Conservation (phyloP, 2,888 invertebrate species). For the Heliconius sara region DNA sequence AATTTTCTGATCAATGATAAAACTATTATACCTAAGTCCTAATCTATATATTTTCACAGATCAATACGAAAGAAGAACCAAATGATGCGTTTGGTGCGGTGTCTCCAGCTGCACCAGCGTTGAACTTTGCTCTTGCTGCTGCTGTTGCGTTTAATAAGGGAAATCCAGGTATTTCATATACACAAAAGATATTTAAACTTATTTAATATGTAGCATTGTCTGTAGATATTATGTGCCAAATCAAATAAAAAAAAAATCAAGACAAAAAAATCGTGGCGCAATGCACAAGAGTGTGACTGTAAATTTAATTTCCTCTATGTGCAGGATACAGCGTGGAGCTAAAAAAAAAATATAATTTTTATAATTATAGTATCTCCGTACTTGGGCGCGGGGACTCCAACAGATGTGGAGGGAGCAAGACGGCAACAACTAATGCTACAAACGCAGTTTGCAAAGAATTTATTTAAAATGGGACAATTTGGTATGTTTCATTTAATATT, state of each 20-base stretch:
- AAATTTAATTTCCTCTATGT: background rate
- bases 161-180: conserved; percentile 61
- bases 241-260: too few species aligned
- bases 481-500: conserved; percentile 54
- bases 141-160: conserved; percentile 79
- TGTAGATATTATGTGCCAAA: too few species aligned
- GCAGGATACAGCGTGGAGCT: too few species aligned
- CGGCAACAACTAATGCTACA: conserved; percentile 78
- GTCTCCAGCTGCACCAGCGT: conserved; percentile 72
- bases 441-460: conserved; percentile 78
- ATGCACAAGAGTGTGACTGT: too few species aligned
- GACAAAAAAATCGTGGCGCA: too few species aligned
- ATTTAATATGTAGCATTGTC: too few species aligned
- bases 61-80: conserved; percentile 77
- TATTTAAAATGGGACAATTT: conserved; percentile 80
- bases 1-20: too few species aligned
- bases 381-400: conserved; percentile 60
- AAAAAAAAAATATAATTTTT: too few species aligned
- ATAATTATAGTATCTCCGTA: conserved; percentile 66
- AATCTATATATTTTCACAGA: conserved; percentile 42
- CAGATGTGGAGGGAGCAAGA: conserved; percentile 73
- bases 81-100: conserved; percentile 70
- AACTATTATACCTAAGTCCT: background rate
- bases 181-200: too few species aligned
- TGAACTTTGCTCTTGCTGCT: conserved; percentile 77